Percentiles rank a stretch among this genome's conserved stretches.
These are phyloP conservation scores for Drosophila watanabei DNA, from an alignment of 1,140 invertebrate genomes.

Conservation along the genomic window DNA sequence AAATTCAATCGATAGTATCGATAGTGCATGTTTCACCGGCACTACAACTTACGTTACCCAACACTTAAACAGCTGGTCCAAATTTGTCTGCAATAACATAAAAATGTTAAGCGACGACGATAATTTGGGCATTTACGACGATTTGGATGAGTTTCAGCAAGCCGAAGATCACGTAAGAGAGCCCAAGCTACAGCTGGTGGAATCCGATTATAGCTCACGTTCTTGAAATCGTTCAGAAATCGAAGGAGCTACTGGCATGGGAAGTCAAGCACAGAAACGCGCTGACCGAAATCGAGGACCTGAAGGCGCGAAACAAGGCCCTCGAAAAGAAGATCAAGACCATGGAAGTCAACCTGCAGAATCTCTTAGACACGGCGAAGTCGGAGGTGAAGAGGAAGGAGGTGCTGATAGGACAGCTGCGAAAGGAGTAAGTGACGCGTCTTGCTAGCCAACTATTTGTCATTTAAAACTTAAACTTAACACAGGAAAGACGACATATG, in stretches of 20 bases:
- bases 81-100: neutral
- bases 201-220: neutral
- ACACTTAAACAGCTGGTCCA: neutral
- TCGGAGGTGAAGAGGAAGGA: slow-evolving; percentile 76
- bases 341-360: slow-evolving; percentile 78
- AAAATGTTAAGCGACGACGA: slow-evolving; percentile 63
- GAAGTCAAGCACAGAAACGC: slow-evolving; percentile 58
- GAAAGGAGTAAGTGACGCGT: slow-evolving; percentile 66
- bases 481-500: slow-evolving; percentile 78
- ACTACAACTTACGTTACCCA: neutral
- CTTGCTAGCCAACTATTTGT: neutral
- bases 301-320: slow-evolving; percentile 55
- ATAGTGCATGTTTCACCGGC: too few species aligned
- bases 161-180: slow-evolving; percentile 62
- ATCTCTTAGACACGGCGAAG: slow-evolving; percentile 71
- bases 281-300: slow-evolving; percentile 43
- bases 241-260: slow-evolving; percentile 62
- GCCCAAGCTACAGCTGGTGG: too few species aligned
- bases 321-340: slow-evolving; percentile 68
- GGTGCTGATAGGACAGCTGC: slow-evolving; percentile 61
- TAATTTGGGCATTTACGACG: slow-evolving; percentile 74
- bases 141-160: slow-evolving; percentile 78
- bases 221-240: slow-evolving; percentile 77
- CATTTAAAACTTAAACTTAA: neutral
- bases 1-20: too few species aligned